Evolutionary conservation across 1,140 invertebrate genomes (phyloP).

Genomic region (Cepaea nemoralis): DNA sequence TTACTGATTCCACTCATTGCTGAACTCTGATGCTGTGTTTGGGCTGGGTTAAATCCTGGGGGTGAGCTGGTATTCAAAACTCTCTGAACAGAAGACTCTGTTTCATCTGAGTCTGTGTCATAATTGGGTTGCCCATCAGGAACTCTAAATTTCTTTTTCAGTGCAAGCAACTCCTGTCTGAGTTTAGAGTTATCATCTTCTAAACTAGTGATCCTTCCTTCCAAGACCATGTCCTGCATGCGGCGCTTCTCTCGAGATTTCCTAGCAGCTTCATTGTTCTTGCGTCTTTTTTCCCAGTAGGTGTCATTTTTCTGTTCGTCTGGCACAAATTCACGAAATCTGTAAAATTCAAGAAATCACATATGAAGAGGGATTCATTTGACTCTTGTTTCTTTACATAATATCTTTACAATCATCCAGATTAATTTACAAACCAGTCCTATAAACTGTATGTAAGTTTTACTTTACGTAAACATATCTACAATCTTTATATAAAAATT

Average conservation of each 20-base stretch:
- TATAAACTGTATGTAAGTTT: no score
- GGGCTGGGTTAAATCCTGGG: background rate
- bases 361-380: no score
- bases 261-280: conserved; percentile 97
- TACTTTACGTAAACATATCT: no score
- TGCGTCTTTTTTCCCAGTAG: conserved; percentile 94
- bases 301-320: conserved; percentile 97
- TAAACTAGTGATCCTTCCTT: conserved; percentile 91
- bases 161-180: conserved; percentile 90
- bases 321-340: conserved; percentile 91
- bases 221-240: conserved; percentile 96
- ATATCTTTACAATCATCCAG: no score
- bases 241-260: conserved; percentile 93
- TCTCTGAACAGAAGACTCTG: background rate
- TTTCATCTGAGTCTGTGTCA: conserved; percentile 24
- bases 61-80: background rate
- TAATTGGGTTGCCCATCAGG: conserved; percentile 53
- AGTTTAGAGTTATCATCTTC: conserved; percentile 95
- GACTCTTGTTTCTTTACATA: no score
- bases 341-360: no score
- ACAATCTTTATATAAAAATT: no score
- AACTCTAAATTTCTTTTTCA: conserved; percentile 94
- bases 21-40: background rate
- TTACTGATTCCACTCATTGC: background rate
- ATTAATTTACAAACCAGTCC: no score